Evolutionary conservation across 1,140 invertebrate species (phyloP).

Genomic region (Agraylea sexmaculata): DNA sequence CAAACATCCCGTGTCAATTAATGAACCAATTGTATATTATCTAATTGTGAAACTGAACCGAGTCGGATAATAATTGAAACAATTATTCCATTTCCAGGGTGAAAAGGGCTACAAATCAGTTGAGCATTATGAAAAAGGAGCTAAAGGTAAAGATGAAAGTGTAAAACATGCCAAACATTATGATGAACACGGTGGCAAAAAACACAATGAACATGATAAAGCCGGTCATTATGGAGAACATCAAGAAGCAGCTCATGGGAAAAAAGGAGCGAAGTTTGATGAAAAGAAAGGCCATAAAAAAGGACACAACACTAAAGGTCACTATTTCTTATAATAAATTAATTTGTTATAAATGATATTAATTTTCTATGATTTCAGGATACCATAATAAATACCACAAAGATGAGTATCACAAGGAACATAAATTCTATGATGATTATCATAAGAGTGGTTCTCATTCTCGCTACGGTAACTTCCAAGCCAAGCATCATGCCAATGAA

Average conservation of each 20-base stretch:
- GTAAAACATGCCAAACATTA: conserved; percentile 41
- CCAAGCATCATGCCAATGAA: conserved; percentile 53
- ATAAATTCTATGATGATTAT: conserved; percentile 67
- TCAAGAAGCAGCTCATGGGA: conserved; percentile 36
- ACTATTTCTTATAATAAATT: conserved; percentile 20
- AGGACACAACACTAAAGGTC: conserved; percentile 46
- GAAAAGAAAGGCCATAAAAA: conserved; percentile 49
- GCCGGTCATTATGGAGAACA: conserved; percentile 37
- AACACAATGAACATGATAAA: conserved; percentile 42
- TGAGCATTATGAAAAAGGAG: conserved; percentile 43
- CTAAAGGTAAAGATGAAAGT: conserved; percentile 41
- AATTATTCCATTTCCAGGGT: conserved; percentile 27
- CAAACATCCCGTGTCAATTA: too few relatives aligned
- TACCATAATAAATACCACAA: conserved; percentile 73
- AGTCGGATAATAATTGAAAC: too few relatives aligned
- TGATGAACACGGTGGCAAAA: conserved; percentile 36
- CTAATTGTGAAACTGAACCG: too few relatives aligned
- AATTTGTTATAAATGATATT: not conserved
- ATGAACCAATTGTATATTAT: too few relatives aligned
- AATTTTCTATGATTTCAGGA: conserved; percentile 32
- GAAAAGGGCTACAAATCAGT: conserved; percentile 39
- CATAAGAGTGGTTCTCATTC: conserved; percentile 64
- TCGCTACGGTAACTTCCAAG: conserved; percentile 57
- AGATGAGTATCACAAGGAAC: conserved; percentile 66
- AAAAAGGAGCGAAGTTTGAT: conserved; percentile 39